A percentile compares a stretch with the other conserved stretches of the same genome.
These are phyloP conservation scores for Sisor rabdophorus DNA, from an alignment of 2,113 vertebrate species.

Conservation along the genomic window DNA sequence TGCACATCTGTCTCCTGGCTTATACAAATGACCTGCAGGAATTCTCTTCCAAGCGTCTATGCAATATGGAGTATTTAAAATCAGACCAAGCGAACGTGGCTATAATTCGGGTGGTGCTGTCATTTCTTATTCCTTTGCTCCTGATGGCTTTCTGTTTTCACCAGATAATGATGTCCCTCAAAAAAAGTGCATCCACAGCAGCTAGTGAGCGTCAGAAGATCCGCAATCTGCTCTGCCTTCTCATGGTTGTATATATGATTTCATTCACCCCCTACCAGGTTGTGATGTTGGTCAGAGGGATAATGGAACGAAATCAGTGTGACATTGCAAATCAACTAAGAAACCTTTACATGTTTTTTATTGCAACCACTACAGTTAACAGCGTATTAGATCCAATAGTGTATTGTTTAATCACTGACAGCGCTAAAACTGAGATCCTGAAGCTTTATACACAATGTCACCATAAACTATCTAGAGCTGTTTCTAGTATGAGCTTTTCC, in stretches of 20 bases:
- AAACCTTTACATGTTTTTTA: slow-evolving; percentile 74
- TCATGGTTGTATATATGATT: slow-evolving; percentile 76
- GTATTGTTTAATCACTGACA: slow-evolving; percentile 79
- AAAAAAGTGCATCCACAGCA: slow-evolving; percentile 70
- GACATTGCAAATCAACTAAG: slow-evolving; percentile 66
- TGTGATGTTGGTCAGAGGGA: slow-evolving; percentile 75
- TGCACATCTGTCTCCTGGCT: slow-evolving; percentile 65
- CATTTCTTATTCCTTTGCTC: slow-evolving; percentile 76
- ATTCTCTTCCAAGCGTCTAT: slow-evolving; percentile 62
- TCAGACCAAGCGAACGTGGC: slow-evolving; percentile 61
- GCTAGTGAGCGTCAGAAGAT: slow-evolving; percentile 76
- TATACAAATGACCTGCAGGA: slow-evolving; percentile 64
- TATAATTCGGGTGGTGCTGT: slow-evolving; percentile 69
- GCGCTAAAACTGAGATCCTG: slow-evolving; percentile 43
- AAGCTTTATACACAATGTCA: slow-evolving; percentile 15
- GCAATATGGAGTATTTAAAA: slow-evolving; percentile 67
- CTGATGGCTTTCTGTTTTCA: slow-evolving; percentile 75
- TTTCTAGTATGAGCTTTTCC: slow-evolving; percentile 6
- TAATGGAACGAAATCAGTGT: slow-evolving; percentile 65
- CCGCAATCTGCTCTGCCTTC: slow-evolving; percentile 71
- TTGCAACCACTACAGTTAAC: slow-evolving; percentile 79
- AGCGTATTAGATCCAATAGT: slow-evolving; percentile 78
- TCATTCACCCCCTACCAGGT: slow-evolving; percentile 80
- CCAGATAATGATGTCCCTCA: slow-evolving; percentile 72
- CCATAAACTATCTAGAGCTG: background rate